These are phyloP conservation scores for Aradus depressus DNA, from an alignment of 2,888 invertebrate species.

Conservation along the genomic window DNA sequence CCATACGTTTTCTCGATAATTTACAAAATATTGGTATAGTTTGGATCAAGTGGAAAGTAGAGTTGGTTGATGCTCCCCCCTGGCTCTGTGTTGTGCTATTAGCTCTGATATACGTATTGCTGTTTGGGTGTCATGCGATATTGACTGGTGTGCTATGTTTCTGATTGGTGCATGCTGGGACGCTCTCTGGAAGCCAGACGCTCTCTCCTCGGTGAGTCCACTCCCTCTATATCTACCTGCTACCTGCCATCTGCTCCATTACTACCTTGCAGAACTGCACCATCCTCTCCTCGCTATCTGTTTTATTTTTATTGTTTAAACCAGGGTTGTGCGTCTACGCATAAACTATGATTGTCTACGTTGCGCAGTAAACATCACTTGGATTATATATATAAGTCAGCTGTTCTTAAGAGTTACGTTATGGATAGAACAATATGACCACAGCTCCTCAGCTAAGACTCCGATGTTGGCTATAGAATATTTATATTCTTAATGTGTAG, in stretches of 20 bases:
- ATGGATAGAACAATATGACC: no score
- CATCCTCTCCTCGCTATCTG: not conserved
- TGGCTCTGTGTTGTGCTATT: not conserved
- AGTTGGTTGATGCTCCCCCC: not conserved
- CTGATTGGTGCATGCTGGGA: slow-evolving; percentile 29
- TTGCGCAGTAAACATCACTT: no score
- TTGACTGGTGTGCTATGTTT: slow-evolving; percentile 21
- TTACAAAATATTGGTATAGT: not conserved
- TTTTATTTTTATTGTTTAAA: not conserved
- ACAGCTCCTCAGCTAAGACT: no score
- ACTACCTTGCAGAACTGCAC: not conserved
- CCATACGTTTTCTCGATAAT: not conserved
- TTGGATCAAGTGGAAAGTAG: no score
- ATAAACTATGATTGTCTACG: no score
- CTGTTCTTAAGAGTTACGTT: no score
- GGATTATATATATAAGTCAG: no score
- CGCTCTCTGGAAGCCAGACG: slow-evolving; percentile 29
- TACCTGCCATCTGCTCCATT: not conserved
- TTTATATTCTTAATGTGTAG: no score
- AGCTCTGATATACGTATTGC: not conserved
- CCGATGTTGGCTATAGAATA: no score
- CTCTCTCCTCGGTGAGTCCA: slow-evolving; percentile 29
- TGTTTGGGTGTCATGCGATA: no score
- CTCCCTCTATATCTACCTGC: not conserved
- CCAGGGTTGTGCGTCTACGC: no score